phyloP scores from a whole-genome alignment of 2,888 invertebrate genomes.

The Cosmia trapezina region DNA sequence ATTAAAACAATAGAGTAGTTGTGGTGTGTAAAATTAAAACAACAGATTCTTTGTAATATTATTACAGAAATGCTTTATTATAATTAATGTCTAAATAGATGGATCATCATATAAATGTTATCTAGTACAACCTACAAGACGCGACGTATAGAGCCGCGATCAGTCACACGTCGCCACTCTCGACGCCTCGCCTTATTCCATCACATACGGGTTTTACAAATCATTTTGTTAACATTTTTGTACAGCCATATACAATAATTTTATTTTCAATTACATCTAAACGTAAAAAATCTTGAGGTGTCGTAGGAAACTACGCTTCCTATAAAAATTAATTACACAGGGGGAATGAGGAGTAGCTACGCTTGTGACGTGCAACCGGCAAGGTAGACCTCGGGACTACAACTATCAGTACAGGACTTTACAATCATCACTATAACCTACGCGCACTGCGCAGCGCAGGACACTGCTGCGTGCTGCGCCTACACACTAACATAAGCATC shows the following conservation, averaged over 20 bases:
- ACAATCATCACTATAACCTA: conserved; percentile 90
- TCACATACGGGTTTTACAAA: conserved; percentile 90
- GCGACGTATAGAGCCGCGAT: conserved; percentile 82
- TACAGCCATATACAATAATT: conserved; percentile 91
- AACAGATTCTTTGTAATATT: conserved; percentile 88
- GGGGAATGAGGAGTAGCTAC: conserved; percentile 90
- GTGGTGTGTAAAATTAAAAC: too few relatives aligned
- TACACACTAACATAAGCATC: conserved; percentile 82
- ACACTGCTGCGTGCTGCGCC: conserved; percentile 66
- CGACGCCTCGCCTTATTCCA: conserved; percentile 85
- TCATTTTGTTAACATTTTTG: conserved; percentile 90
- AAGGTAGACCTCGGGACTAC: conserved; percentile 89
- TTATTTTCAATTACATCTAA: conserved; percentile 91
- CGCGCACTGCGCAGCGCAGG: conserved; percentile 55
- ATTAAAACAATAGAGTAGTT: conserved; percentile 77
- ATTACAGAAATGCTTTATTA: conserved; percentile 93
- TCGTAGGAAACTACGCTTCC: conserved; percentile 90
- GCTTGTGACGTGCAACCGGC: conserved; percentile 88
- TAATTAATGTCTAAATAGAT: conserved; percentile 92
- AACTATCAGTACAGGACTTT: conserved; percentile 89
- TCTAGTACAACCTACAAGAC: conserved; percentile 89
- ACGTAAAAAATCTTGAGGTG: conserved; percentile 90
- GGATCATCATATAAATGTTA: conserved; percentile 91
- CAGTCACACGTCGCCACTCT: conserved; percentile 77
- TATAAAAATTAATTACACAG: conserved; percentile 89